A percentile compares a stretch with the other conserved stretches of the same genome.
Evolutionary conservation across 2,113 vertebrate genomes (phyloP).

Genomic region (Catharus bicknelli): DNA sequence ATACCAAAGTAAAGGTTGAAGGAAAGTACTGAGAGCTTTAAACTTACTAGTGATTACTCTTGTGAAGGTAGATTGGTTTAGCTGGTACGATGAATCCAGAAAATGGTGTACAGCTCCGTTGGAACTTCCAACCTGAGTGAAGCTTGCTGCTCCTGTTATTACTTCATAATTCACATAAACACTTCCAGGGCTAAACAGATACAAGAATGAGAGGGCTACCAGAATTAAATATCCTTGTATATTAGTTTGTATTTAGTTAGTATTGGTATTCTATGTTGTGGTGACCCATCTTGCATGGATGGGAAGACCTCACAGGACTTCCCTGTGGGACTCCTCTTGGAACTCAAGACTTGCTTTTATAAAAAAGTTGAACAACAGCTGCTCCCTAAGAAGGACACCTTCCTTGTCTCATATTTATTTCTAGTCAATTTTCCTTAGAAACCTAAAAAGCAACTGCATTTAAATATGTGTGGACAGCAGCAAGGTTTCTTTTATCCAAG

Average conservation of each 20-base stretch:
- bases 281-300: background rate
- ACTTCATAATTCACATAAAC: slow-evolving; percentile 60
- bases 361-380: background rate
- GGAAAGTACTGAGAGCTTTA: background rate
- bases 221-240: background rate
- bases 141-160: background rate
- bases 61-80: slow-evolving; percentile 33
- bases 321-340: background rate
- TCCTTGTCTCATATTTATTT: background rate
- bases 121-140: slow-evolving; percentile 17
- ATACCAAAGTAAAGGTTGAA: background rate
- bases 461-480: background rate
- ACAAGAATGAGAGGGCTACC: background rate
- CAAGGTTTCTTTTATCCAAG: background rate
- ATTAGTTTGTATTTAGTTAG: background rate
- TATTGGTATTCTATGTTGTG: background rate
- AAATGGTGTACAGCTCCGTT: background rate
- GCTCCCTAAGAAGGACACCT: background rate
- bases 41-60: slow-evolving; percentile 33
- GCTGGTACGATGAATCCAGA: slow-evolving; percentile 23
- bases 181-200: slow-evolving; percentile 69
- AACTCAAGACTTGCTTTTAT: background rate
- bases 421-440: background rate
- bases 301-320: background rate
- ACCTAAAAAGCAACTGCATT: background rate